A percentile compares a stretch with the other conserved stretches of the same genome.
Conservation (phyloP, 2,113 vertebrate species). For the Cebidichthys violaceus region DNA sequence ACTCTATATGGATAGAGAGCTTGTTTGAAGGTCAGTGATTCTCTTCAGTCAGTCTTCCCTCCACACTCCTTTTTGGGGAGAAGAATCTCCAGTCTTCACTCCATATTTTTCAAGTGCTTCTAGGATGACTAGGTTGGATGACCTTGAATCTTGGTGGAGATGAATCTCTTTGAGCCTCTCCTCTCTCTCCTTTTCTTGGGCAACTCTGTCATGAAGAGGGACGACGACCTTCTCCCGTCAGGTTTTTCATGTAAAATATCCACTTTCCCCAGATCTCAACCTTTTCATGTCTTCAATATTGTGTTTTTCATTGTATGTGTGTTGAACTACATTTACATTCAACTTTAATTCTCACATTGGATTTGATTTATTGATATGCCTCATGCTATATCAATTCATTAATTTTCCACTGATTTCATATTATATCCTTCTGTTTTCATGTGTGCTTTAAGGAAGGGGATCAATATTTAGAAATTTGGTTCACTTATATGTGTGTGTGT, state of each 20-base stretch:
- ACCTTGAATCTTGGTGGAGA: conserved; percentile 75
- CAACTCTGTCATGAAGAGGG: conserved; percentile 73
- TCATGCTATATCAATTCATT: not conserved
- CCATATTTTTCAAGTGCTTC: conserved; percentile 77
- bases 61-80: conserved; percentile 57
- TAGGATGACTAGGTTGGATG: conserved; percentile 79
- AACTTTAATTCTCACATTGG: conserved; percentile 9
- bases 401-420: not conserved
- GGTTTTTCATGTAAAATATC: conserved; percentile 73
- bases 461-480: conserved; percentile 22
- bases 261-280: conserved; percentile 53
- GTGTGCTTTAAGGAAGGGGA: not conserved
- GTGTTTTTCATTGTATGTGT: conserved; percentile 3
- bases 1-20: conserved; percentile 84
- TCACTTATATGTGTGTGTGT: conserved; percentile 3
- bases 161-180: conserved; percentile 73
- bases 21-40: conserved; percentile 85
- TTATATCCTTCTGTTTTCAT: not conserved
- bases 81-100: conserved; percentile 73
- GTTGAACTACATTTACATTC: conserved; percentile 15
- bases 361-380: not conserved
- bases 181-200: conserved; percentile 53
- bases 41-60: conserved; percentile 77
- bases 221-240: conserved; percentile 65
- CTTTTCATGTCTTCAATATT: conserved; percentile 62